Evolutionary conservation across 2,797 vertebrate species (phyloP), one percentile per base, ranked within the genome.

Genomic region (Epinephelus awoara): DNA sequence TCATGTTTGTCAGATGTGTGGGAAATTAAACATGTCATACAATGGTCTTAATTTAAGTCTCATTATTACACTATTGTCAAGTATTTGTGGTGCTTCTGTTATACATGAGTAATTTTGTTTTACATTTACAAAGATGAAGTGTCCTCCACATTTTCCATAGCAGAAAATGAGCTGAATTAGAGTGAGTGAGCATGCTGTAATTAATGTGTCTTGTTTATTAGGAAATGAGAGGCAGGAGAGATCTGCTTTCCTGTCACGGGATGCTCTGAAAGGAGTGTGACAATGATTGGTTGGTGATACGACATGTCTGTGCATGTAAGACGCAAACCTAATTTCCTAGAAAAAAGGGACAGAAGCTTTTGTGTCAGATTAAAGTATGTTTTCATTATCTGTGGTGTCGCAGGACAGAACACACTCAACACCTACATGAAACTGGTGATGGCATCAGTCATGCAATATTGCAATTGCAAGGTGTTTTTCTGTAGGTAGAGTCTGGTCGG

Each of bases 381-480:
- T 44, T 49, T 19, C 23, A 55, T 63, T 67, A 42, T 44, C 23
- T 52, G 46, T 21, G 3, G 9, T 27, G 12, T 67, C 25, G 34
- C 4, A 70, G 57, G 49, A 58, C 18, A 52, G 8, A 58, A 17
- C 14, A 12, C 44, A 12, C 42, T 21, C 7, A 34, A 34, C 34
- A 34, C 5, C 1, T 9, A 67, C 50, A 11, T 12, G 3, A 42
- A 84, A 65, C 46, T n/a, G 5, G 0, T 65, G 52, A 67, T n/a
- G 65, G 19, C 27, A 44, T 59, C 25, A 50, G 19, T 61, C n/a
- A 42, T 5, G n/a, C n/a, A 79, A 29, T 2, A 8, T 12, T 61
- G 58, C 21, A 63, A 55, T 59, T 65, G 34, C 1, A 0, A 2
- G 14, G 13, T 89, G 80, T 91, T 89, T 91, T 88, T 86, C 76